These are phyloP conservation scores for Entosphenus tridentatus DNA, from an alignment of 2,113 vertebrate genomes.

Conservation along the genomic window DNA sequence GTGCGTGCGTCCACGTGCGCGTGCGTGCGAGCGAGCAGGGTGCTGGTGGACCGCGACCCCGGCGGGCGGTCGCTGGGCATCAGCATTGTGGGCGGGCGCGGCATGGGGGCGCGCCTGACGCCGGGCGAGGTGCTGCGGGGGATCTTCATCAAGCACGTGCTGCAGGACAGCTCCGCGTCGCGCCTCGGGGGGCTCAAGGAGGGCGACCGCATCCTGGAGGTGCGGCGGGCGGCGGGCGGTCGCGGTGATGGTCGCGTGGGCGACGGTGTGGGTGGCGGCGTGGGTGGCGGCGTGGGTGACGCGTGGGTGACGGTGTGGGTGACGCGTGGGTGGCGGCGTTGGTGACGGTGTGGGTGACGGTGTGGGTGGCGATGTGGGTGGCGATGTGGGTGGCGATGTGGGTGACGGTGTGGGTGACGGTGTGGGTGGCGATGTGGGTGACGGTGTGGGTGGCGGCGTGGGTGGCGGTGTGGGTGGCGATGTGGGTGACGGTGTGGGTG, in stretches of 20 bases:
- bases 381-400: neutral
- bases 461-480: neutral
- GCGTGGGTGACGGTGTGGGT: neutral
- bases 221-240: constrained; percentile 14
- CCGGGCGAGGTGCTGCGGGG: constrained; percentile 92
- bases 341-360: neutral
- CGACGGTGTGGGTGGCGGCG: neutral
- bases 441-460: neutral
- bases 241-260: neutral
- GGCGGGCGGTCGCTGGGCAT: constrained; percentile 71
- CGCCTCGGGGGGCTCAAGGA: constrained; percentile 72
- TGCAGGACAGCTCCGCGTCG: constrained; percentile 82
- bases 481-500: neutral
- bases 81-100: constrained; percentile 84
- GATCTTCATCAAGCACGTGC: constrained; percentile 90
- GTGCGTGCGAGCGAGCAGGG: neutral
- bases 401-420: neutral
- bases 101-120: constrained; percentile 86
- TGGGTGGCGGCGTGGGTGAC: neutral
- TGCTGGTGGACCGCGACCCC: constrained; percentile 28
- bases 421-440: neutral
- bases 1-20: too few species aligned
- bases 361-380: neutral
- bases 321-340: neutral
- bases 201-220: constrained; percentile 82